A percentile compares a stretch with the other conserved stretches of the same genome.
Evolutionary conservation across 2,113 vertebrate species (phyloP).

Genomic region (Trachemys scripta): DNA sequence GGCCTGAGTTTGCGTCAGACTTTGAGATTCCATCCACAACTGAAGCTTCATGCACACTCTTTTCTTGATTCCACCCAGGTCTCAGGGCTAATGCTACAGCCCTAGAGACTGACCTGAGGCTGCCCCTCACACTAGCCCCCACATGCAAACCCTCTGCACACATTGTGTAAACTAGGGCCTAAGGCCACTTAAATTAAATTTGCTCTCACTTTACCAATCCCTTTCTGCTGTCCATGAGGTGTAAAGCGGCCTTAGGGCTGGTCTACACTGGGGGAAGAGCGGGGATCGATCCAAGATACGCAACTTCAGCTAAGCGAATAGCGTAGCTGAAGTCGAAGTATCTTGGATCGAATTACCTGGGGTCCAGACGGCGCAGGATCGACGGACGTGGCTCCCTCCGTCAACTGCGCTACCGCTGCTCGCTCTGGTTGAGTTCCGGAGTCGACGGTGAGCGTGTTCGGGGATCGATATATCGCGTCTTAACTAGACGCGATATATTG

Average conservation of each 20-base stretch:
- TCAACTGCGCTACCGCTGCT: too few species aligned
- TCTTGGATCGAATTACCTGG: too few species aligned
- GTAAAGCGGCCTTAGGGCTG: slow-evolving; percentile 30
- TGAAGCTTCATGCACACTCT: background rate
- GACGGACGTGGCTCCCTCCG: too few species aligned
- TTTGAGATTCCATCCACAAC: fast-evolving
- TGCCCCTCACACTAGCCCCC: background rate
- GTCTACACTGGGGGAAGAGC: too few species aligned
- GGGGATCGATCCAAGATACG: too few species aligned
- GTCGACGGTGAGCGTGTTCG: too few species aligned
- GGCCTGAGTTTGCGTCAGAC: background rate
- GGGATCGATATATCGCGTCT: too few species aligned
- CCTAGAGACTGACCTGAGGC: background rate
- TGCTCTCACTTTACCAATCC: slow-evolving; percentile 43
- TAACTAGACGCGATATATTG: too few species aligned
- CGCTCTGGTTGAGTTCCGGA: too few species aligned
- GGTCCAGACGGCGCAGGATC: too few species aligned
- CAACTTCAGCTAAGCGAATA: too few species aligned
- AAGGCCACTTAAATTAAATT: slow-evolving; percentile 41
- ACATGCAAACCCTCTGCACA: background rate
- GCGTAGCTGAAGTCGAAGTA: too few species aligned
- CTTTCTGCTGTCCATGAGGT: slow-evolving; percentile 27
- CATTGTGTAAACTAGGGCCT: background rate
- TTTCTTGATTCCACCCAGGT: background rate
- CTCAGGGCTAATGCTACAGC: background rate